phyloP scores from a whole-genome alignment of 2,888 invertebrate genomes.

The Pammene aurita region DNA sequence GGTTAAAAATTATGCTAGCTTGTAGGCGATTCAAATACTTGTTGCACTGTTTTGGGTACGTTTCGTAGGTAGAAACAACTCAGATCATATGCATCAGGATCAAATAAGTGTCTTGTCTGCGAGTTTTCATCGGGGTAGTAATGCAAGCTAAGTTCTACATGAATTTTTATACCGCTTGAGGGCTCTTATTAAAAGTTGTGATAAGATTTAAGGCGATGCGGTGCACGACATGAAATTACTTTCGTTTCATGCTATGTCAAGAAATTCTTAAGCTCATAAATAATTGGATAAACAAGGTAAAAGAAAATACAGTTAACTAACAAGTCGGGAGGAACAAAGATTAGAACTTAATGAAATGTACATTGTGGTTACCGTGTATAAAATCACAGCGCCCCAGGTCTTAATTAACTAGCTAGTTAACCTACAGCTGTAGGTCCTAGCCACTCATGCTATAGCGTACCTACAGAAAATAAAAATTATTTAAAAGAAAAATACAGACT shows the following conservation, averaged over 20 bases:
- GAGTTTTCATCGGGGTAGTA: slow-evolving; percentile 48
- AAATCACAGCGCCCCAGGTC: slow-evolving; percentile 9
- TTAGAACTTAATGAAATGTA: slow-evolving; percentile 23
- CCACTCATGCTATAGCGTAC: background rate
- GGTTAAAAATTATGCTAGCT: too few relatives aligned
- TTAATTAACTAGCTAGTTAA: slow-evolving; percentile 10
- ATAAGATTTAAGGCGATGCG: slow-evolving; percentile 65
- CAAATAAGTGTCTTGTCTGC: slow-evolving; percentile 49
- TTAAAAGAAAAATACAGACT: slow-evolving; percentile 3
- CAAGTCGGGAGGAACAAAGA: slow-evolving; percentile 24
- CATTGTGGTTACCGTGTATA: background rate
- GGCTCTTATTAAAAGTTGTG: slow-evolving; percentile 69
- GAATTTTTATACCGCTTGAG: slow-evolving; percentile 64
- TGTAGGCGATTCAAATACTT: too few relatives aligned
- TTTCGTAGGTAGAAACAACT: too few relatives aligned
- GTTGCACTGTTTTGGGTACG: too few relatives aligned
- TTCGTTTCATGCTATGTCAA: slow-evolving; percentile 54
- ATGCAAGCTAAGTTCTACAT: slow-evolving; percentile 60
- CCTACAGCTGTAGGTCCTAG: too few relatives aligned
- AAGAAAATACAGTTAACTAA: slow-evolving; percentile 22
- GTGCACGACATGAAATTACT: slow-evolving; percentile 63
- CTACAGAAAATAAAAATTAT: slow-evolving; percentile 9
- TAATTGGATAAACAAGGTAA: slow-evolving; percentile 35
- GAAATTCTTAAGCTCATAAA: slow-evolving; percentile 50
- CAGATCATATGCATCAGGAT: too few relatives aligned